phyloP scores from a whole-genome alignment of 2,888 invertebrate species.

The Quadriops clusia region DNA sequence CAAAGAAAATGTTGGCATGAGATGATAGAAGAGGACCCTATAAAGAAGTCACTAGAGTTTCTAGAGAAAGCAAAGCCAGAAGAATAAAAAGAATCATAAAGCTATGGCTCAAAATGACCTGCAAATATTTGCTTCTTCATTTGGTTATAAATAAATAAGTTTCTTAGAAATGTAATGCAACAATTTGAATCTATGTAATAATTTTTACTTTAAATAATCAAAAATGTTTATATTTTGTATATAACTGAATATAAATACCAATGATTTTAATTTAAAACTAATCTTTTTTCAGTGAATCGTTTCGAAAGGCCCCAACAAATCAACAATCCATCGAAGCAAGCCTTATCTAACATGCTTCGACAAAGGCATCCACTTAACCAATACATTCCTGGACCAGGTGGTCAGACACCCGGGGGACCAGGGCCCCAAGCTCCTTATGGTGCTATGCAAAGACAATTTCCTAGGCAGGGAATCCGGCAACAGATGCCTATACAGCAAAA shows the following conservation, averaged over 20 bases:
- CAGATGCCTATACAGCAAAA: constrained; percentile 36
- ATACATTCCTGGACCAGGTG: constrained; percentile 30
- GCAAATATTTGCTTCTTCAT: too few species aligned
- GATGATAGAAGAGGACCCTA: too few species aligned
- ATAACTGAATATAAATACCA: constrained; percentile 2
- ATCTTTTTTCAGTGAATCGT: constrained; percentile 31
- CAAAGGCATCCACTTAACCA: constrained; percentile 57
- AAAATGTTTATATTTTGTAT: not conserved
- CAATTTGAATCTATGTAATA: too few species aligned
- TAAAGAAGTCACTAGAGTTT: too few species aligned
- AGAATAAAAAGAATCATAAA: too few species aligned
- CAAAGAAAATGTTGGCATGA: too few species aligned
- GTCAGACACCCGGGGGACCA: constrained; percentile 30
- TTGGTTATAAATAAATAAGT: too few species aligned
- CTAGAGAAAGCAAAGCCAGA: too few species aligned
- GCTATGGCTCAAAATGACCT: too few species aligned
- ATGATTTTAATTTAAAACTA: constrained; percentile 1
- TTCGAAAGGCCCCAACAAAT: constrained; percentile 39
- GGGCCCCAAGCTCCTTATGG: constrained; percentile 33
- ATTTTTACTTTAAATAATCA: not conserved
- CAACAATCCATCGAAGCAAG: constrained; percentile 71
- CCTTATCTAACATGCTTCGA: constrained; percentile 73
- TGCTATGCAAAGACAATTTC: constrained; percentile 39
- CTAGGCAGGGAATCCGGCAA: constrained; percentile 38
- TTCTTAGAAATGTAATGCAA: too few species aligned